Percentiles rank a stretch among this genome's conserved stretches.
Conservation (phyloP, 2,113 vertebrate genomes). For the Clarias gariepinus region DNA sequence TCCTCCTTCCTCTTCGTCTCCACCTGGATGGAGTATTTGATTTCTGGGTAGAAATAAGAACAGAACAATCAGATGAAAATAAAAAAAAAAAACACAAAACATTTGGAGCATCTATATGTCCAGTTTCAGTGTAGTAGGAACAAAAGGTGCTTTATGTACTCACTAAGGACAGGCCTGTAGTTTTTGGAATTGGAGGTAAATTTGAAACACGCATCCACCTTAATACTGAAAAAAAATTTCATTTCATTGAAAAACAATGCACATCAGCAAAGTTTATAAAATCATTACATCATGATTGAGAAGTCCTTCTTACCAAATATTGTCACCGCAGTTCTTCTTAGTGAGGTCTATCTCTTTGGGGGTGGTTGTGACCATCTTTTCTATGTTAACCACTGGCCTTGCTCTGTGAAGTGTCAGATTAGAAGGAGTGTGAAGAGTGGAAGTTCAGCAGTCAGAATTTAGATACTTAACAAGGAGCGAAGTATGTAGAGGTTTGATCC, state of each 20-base stretch:
- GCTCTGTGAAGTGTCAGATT: slow-evolving; percentile 69
- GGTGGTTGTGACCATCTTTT: slow-evolving; percentile 76
- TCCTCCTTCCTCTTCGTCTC: slow-evolving; percentile 76
- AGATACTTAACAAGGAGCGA: not conserved
- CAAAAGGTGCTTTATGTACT: slow-evolving; percentile 57
- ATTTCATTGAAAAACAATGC: not conserved
- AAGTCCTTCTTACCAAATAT: slow-evolving; percentile 77
- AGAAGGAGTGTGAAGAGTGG: not conserved
- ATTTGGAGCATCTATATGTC: slow-evolving; percentile 6
- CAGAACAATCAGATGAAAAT: not conserved
- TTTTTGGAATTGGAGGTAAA: slow-evolving; percentile 78
- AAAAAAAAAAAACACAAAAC: not conserved
- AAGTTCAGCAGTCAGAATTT: not conserved
- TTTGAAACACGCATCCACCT: slow-evolving; percentile 82
- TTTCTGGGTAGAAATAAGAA: slow-evolving; percentile 61
- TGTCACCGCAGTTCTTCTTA: slow-evolving; percentile 66
- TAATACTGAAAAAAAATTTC: slow-evolving; percentile 72
- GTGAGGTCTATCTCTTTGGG: slow-evolving; percentile 72
- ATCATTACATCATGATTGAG: not conserved
- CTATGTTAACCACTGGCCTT: slow-evolving; percentile 85
- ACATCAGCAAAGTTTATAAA: not conserved
- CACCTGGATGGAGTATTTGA: slow-evolving; percentile 77
- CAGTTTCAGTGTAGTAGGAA: not conserved
- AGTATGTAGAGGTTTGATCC: not conserved
- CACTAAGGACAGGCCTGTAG: slow-evolving; percentile 84